A percentile compares a stretch with the other conserved stretches of the same genome.
Conservation (phyloP, 92 coral and sea anemone genomes). For the Meandrina meandrites region DNA sequence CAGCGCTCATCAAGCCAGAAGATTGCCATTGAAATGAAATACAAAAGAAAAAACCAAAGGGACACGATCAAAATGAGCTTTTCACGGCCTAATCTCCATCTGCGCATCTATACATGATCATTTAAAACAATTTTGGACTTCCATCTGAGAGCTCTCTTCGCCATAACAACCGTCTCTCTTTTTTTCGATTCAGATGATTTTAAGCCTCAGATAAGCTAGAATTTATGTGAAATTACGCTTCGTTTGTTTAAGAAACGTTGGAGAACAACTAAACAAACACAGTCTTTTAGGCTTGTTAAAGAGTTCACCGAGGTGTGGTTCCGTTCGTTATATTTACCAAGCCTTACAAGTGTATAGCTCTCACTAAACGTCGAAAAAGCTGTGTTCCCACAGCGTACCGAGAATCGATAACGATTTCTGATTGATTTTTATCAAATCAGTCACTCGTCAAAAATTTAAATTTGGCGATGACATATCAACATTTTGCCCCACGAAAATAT, state of each 20-base stretch:
- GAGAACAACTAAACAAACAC: constrained; percentile 33
- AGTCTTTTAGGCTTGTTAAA: constrained; percentile 22
- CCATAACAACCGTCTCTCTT: neutral
- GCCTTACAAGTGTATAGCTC: neutral
- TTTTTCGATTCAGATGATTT: neutral
- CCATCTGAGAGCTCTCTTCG: neutral
- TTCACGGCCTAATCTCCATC: constrained; percentile 17
- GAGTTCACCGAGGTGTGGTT: constrained; percentile 14
- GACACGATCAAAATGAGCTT: constrained; percentile 10
- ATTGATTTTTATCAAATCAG: constrained; percentile 13
- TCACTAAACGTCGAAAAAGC: neutral
- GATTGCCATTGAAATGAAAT: constrained; percentile 18
- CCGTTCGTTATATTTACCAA: constrained; percentile 16
- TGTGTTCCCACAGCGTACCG: neutral
- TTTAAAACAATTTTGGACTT: constrained; percentile 1
- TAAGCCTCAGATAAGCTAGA: neutral
- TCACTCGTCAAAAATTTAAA: constrained; percentile 8
- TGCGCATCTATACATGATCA: constrained; percentile 3
- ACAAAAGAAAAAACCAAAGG: neutral
- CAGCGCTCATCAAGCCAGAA: constrained; percentile 16
- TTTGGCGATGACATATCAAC: neutral
- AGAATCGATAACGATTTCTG: neutral
- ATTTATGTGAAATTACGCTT: constrained; percentile 1
- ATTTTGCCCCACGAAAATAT: neutral
- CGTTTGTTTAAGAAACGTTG: constrained; percentile 28